Base-by-base conservation (phyloP, 1,140 invertebrate genomes). In the Paracyclopina nana region DNA sequence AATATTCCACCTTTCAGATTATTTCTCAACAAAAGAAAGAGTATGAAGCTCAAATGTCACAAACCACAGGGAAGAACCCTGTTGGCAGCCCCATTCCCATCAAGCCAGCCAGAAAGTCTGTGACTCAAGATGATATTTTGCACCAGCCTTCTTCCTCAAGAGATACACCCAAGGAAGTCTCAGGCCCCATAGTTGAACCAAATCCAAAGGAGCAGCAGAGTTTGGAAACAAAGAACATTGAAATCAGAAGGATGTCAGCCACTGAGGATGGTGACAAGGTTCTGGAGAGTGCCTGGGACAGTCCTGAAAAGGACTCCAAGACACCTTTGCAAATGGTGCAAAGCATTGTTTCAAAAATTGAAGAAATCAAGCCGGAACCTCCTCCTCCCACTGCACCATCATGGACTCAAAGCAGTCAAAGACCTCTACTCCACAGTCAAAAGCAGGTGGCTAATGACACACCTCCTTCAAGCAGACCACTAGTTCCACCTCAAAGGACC, bases 211-310 rank as follows among this genome's bases (percentile, higher is more conserved):
- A 20, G 14, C 34, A 38, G 34, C 20, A 38, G n/a, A n/a, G n/a
- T n/a, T n/a, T n/a, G n/a, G n/a, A n/a, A n/a, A n/a, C 40, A 18
- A 42, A 48, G 29, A 48, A 48, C 22, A 25, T 48, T 6, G 46
- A 48, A 48, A 48, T 48, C 4, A 25, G 46, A 20, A 11, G 46
- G 2, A 25, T 48, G 22, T 48, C 46, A 40, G 14, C 16, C 46
- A 48, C 46, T 4, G 46, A 48, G 22, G 46, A 48, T 4, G 46
- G 46, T 16, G 14, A 48, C 16, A 48, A 48, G 22, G 28, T 48
- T 48, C n/a, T 48, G n/a, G 28, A 48, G 16, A 14, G 16, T 11
- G 27, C 20, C 2, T 48, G 22, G n/a, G 16, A 25, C 8, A 28
- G 22, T 28, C 46, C 46, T 2, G 46, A 48, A n/a, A 48, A 48